These are phyloP conservation scores for Lepidochrysops patricia DNA, from an alignment of 2,888 invertebrate genomes.

Conservation along the genomic window DNA sequence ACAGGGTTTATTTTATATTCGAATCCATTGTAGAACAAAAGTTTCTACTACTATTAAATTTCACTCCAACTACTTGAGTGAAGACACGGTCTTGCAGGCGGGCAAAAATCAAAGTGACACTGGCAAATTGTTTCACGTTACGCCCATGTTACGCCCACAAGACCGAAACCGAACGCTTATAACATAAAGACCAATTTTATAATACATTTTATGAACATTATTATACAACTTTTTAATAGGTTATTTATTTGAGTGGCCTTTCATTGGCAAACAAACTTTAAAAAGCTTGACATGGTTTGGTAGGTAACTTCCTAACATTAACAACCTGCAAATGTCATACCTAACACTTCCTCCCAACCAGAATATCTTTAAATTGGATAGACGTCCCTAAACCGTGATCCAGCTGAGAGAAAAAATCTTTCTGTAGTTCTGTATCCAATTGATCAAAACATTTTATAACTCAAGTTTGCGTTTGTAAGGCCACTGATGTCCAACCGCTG, in stretches of 20 bases:
- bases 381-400: too few species aligned
- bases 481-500: not conserved
- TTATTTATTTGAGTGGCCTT: constrained; percentile 6
- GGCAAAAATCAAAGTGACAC: not conserved
- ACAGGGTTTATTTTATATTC: not conserved
- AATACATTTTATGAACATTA: constrained; percentile 14
- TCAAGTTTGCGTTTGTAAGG: not conserved
- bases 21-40: not conserved
- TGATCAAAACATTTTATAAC: too few species aligned
- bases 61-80: not conserved
- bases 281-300: not conserved
- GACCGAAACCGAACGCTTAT: constrained; percentile 13
- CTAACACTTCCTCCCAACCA: too few species aligned
- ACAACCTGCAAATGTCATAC: too few species aligned
- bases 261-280: not conserved
- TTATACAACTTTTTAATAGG: constrained; percentile 10
- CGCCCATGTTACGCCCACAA: not conserved
- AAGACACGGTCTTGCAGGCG: too few species aligned
- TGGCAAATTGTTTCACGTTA: not conserved
- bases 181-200: constrained; percentile 17
- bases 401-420: too few species aligned
- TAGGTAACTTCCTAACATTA: too few species aligned
- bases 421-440: too few species aligned
- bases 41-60: not conserved
- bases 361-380: too few species aligned